Percentiles rank a stretch among this genome's conserved stretches.
Evolutionary conservation across 2,888 invertebrate genomes (phyloP).

Genomic region (Ommatoiulus sabulosus): DNA sequence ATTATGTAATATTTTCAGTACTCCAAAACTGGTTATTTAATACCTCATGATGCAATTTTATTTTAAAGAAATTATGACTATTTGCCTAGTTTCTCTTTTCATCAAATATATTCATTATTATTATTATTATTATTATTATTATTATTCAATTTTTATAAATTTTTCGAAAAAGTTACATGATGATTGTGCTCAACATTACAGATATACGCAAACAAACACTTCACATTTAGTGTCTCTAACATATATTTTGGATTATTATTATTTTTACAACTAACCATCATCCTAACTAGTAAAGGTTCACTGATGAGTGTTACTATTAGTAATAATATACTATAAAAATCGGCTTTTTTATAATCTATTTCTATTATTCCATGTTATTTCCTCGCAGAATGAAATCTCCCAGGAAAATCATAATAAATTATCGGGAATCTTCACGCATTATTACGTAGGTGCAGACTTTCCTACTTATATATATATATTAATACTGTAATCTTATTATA

Average conservation of each 20-base stretch:
- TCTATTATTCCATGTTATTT: slow-evolving; percentile 19
- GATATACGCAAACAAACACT: neutral
- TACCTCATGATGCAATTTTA: too few species aligned
- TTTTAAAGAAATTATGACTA: too few species aligned
- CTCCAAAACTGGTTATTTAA: too few species aligned
- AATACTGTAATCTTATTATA: slow-evolving; percentile 7
- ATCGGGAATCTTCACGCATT: slow-evolving; percentile 19
- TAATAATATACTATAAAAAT: neutral
- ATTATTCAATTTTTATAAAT: too few species aligned
- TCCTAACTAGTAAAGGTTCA: neutral
- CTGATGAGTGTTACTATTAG: slow-evolving; percentile 8
- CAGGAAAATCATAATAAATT: slow-evolving; percentile 19
- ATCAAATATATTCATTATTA: too few species aligned
- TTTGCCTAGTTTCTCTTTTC: too few species aligned
- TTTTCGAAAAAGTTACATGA: too few species aligned
- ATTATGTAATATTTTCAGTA: too few species aligned
- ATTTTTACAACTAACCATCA: neutral
- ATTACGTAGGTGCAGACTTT: slow-evolving; percentile 6
- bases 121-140: too few species aligned
- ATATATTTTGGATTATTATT: neutral
- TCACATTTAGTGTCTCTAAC: neutral
- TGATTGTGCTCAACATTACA: neutral
- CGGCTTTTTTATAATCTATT: neutral
- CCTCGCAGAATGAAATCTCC: slow-evolving; percentile 19
- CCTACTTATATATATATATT: neutral